Evolutionary conservation across 2,797 vertebrate species (phyloP).

Genomic region (Rhincodon typus): DNA sequence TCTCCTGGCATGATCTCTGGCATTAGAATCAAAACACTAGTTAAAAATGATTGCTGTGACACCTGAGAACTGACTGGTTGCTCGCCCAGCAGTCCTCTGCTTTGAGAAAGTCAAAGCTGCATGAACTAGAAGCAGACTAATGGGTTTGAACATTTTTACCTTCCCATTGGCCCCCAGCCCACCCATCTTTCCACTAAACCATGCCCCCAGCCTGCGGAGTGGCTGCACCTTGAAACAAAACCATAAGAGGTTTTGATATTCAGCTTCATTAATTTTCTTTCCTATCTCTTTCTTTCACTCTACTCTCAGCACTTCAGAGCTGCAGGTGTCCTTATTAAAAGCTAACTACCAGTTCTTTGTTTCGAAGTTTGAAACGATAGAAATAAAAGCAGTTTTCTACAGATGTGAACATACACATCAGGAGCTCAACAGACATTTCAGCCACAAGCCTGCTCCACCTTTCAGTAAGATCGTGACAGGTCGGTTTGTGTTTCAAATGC

Average conservation of each 20-base stretch:
- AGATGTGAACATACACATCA: no score
- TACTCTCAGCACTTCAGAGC: not conserved
- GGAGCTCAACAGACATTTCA: no score
- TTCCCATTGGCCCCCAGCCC: not conserved
- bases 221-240: not conserved
- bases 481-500: no score
- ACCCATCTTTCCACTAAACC: not conserved
- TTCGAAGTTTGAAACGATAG: not conserved
- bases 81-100: not conserved
- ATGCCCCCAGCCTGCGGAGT: not conserved
- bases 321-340: not conserved
- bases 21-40: not conserved
- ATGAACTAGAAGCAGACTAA: not conserved
- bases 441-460: no score
- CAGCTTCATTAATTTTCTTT: not conserved
- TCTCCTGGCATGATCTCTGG: not conserved
- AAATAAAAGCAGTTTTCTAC: no score
- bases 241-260: not conserved
- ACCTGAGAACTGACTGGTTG: not conserved
- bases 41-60: not conserved
- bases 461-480: no score
- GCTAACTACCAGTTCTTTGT: not conserved
- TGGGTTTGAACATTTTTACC: not conserved
- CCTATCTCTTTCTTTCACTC: not conserved
- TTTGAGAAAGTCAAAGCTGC: not conserved